phyloP scores from a whole-genome alignment of 2,113 vertebrate genomes.

The Empidonax alnorum region DNA sequence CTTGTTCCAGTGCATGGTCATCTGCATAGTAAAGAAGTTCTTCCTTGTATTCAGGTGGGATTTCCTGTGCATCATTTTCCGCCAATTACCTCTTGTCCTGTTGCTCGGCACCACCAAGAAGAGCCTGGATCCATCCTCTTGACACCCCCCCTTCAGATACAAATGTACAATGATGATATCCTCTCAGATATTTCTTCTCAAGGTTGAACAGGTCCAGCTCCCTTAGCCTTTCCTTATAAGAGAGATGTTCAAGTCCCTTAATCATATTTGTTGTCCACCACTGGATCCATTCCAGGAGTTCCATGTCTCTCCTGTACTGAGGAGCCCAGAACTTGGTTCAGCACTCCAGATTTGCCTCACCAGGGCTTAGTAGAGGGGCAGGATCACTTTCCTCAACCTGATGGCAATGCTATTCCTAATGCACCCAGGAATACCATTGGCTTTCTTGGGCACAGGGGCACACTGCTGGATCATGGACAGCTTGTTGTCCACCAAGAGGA shows the following conservation, averaged over 20 bases:
- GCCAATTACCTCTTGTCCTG: background rate
- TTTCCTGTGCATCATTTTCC: background rate
- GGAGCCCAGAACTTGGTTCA: background rate
- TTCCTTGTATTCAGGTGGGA: background rate
- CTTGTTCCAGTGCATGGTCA: background rate
- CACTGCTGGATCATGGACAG: background rate
- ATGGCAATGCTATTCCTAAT: background rate
- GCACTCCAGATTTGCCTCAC: background rate
- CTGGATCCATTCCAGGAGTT: background rate
- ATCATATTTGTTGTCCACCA: background rate
- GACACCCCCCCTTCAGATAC: background rate
- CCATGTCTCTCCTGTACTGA: background rate
- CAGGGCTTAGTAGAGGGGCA: background rate
- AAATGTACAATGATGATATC: no score
- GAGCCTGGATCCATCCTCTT: background rate
- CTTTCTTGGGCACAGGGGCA: background rate
- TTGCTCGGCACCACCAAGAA: background rate
- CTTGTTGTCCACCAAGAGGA: background rate
- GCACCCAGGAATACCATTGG: background rate
- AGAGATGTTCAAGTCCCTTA: background rate
- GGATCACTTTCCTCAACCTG: accelerated
- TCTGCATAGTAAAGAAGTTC: background rate
- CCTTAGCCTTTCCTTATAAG: background rate
- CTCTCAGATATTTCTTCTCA: background rate
- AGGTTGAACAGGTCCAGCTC: background rate